Percentiles rank a stretch among this genome's conserved stretches.
These are phyloP conservation scores for Misgurnus mizolepis DNA, from an alignment of 2,113 vertebrate species.

Conservation along the genomic window DNA sequence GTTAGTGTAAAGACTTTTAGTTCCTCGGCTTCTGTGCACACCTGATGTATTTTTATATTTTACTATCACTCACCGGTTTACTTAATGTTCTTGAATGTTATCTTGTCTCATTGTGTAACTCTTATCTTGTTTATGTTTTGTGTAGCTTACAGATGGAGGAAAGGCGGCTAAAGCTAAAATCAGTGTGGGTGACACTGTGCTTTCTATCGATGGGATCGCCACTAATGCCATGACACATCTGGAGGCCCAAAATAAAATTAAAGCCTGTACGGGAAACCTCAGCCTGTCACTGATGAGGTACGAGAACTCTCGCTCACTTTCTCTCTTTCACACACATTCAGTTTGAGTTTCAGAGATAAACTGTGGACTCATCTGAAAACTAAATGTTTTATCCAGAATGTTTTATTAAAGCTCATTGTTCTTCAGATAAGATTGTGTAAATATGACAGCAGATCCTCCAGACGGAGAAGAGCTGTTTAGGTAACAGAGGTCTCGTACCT, in stretches of 20 bases:
- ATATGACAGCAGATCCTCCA: conserved; percentile 29
- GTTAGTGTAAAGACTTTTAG: conserved; percentile 24
- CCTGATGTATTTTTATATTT: no score
- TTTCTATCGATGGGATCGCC: conserved; percentile 90
- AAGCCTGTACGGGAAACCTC: conserved; percentile 85
- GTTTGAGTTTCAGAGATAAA: conserved; percentile 6
- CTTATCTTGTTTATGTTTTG: conserved; percentile 59
- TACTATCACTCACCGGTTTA: no score
- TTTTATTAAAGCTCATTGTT: background rate
- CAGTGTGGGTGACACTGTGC: conserved; percentile 88
- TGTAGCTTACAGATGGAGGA: conserved; percentile 90
- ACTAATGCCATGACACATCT: conserved; percentile 92
- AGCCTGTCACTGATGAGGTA: conserved; percentile 93
- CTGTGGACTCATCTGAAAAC: no score
- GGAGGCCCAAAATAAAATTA: conserved; percentile 98
- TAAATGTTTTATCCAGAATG: no score
- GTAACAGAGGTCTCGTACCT: conserved; percentile 31
- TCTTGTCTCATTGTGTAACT: background rate
- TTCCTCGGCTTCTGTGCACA: background rate
- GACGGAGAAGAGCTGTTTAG: conserved; percentile 27
- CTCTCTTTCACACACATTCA: background rate
- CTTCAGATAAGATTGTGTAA: conserved; percentile 42
- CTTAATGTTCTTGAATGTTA: no score
- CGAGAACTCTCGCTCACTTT: conserved; percentile 40
- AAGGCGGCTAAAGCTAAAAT: conserved; percentile 89